These are phyloP conservation scores for Corythornis vintsioides DNA, from an alignment of 2,113 vertebrate species.

Conservation along the genomic window DNA sequence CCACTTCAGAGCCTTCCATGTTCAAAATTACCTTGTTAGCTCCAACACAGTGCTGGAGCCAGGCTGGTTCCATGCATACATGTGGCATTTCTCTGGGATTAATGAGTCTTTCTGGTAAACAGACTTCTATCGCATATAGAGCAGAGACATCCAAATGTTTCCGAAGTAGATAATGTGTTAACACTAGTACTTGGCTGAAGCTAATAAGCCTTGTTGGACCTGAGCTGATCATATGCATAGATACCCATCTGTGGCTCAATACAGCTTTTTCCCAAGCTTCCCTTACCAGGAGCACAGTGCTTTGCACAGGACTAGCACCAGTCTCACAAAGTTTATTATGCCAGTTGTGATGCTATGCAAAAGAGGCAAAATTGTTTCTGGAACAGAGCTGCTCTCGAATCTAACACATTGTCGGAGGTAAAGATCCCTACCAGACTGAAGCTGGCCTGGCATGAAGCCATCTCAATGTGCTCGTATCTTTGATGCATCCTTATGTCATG, in stretches of 20 bases:
- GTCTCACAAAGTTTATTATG: neutral
- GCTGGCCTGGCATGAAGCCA: conserved; percentile 6
- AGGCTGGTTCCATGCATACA: neutral
- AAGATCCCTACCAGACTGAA: neutral
- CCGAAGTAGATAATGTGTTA: neutral
- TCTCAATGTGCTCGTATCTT: neutral
- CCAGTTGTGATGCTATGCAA: neutral
- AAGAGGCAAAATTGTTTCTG: conserved; percentile 37
- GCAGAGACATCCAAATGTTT: conserved; percentile 11
- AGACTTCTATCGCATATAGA: neutral
- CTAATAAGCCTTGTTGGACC: neutral
- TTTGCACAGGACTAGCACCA: neutral
- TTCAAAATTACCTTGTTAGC: neutral
- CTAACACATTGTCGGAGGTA: neutral
- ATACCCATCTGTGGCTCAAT: neutral
- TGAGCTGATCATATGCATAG: neutral
- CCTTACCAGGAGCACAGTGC: neutral
- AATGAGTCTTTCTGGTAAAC: neutral
- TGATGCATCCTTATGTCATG: conserved; percentile 2
- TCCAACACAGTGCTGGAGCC: accelerated
- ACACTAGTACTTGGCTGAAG: neutral
- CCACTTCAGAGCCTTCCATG: neutral
- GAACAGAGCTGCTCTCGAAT: neutral
- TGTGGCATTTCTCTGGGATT: neutral
- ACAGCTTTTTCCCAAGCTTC: neutral